Base-by-base conservation (phyloP, 2,113 vertebrate genomes). In the Stegastes partitus region DNA sequence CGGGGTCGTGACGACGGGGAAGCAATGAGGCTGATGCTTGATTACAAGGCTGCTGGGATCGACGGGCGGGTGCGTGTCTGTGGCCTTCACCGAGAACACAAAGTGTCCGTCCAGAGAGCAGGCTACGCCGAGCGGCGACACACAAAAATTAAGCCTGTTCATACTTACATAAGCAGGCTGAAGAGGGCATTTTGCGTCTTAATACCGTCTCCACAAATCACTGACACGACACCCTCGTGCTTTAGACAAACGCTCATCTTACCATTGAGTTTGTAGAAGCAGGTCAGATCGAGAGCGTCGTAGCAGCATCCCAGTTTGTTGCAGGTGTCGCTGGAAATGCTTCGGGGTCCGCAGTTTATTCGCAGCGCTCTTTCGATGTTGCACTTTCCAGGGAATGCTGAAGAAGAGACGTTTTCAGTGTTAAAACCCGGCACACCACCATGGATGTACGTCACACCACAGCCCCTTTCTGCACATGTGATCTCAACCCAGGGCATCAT, bases 91-190 rank as follows among this genome's bases (percentile, higher is more conserved):
- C 0, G 89, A 87, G 77, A 94, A 93, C 71, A 94, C 89, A 83
- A 94, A 91, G 59, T 93, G 81, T 81, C 92, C 90, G 0, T 94
- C 93, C 75, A 91, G 53, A 58, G 93, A 92, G 72, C 93, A 94
- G 47, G 84, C 93, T 94, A 77, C 12, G 58, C 16, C 31, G 25
- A 28, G 1, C 3, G 28, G 55, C 26, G 10, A 22, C 44, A 59
- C 6, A 62, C 28, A 63, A 34, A 49, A 2, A 69, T 0, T 14
- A 5, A 25, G 2, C 9, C 9, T 19, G 8, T 1, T 18, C 15
- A 42, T 12, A 42, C 39, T 15, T 9, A 34, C 31, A 9, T 34
- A 34, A 8, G 31, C 31, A 34, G 3, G 12, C 39, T 42, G 12
- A 6, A 34, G 31, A 34, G 31, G 39, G 39, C 14, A 11, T 42